A percentile compares a stretch with the other conserved stretches of the same genome.
Conservation (phyloP, 2,113 vertebrate genomes). For the Aegithalos caudatus region DNA sequence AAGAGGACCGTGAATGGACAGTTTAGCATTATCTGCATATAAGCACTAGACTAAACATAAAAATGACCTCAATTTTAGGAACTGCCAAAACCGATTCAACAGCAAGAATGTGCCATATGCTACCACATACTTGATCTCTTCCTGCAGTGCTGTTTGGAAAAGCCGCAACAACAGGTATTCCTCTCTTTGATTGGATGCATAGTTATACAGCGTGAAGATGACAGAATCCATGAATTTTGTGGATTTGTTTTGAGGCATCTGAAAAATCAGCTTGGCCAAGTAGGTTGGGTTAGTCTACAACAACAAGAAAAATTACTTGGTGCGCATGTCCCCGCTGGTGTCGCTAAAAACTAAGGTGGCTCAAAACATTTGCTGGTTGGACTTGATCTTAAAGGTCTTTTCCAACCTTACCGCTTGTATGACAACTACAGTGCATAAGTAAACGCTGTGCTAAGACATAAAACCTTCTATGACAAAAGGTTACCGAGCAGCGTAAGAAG, state of each 20-base stretch:
- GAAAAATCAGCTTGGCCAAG: slow-evolving; percentile 97
- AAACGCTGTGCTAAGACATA: not conserved
- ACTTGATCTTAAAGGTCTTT: not conserved
- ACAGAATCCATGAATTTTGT: slow-evolving; percentile 99
- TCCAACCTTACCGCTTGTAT: not conserved
- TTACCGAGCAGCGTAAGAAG: rapidly evolving
- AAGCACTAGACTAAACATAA: not conserved
- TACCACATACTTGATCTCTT: slow-evolving; percentile 91
- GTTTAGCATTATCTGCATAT: not conserved
- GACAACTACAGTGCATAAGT: not conserved
- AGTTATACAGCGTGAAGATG: slow-evolving; percentile 97
- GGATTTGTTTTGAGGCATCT: slow-evolving; percentile 99
- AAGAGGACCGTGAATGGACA: not conserved
- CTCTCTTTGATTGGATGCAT: slow-evolving; percentile 95
- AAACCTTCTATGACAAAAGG: not conserved
- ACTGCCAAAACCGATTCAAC: not conserved
- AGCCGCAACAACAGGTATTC: slow-evolving; percentile 94
- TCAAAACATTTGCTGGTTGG: not conserved
- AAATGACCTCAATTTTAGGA: not conserved
- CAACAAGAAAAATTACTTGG: not conserved
- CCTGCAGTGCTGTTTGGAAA: slow-evolving; percentile 94
- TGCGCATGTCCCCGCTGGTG: too few relatives aligned
- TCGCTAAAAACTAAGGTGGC: not conserved
- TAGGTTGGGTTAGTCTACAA: slow-evolving; percentile 95
- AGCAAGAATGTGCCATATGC: not conserved